Evolutionary conservation across 2,113 vertebrate species (phyloP), one percentile per base, ranked within the genome.

Genomic region (Carassius gibelio): DNA sequence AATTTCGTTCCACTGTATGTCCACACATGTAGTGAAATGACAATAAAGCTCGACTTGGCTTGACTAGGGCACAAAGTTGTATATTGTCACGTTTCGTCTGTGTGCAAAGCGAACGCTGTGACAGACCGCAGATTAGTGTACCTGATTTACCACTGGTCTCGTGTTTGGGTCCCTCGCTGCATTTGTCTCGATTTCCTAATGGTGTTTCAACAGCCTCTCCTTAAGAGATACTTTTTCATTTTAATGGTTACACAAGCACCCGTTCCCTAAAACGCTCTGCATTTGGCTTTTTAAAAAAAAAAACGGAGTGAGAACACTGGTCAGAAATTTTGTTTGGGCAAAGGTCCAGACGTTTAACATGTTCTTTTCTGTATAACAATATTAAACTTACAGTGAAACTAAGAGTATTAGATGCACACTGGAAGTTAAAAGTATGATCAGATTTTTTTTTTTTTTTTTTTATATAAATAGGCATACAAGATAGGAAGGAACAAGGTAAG

Each of bases 111-210:
- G 45, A 72, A 30, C 1, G 8, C 23, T 0, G 19, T 57, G 48
- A 6, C 26, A 23, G 55, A 74, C 75, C 59, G 81, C 79, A 88
- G 92, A 94, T 94, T 94, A 91, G 89, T 93, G 89, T 93, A 92
- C 94, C 93, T 95, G 94, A 93, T 95, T 95, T 94, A 93, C 87
- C 89, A 92, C 90, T 64, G 88, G 78, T 90, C 89, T 90, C 88
- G 89, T 77, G 72, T 88, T 88, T 89, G 88, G 90, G 88, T 90
- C 92, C 88, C 83, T 85, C 61, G 87, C 92, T 90, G 92, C 93
- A 95, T 95, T 94, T 94, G 91, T 95, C 94, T 95, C 92, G 92
- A 94, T 95, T 94, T 95, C 93, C 92, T 95, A 94, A 95, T 95
- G 94, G 93, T 93, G 88, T 94, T 94, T 95, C 94, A 94, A 94